These are phyloP conservation scores for Brenthis daphne DNA, from an alignment of 2,888 invertebrate genomes.

Conservation along the genomic window DNA sequence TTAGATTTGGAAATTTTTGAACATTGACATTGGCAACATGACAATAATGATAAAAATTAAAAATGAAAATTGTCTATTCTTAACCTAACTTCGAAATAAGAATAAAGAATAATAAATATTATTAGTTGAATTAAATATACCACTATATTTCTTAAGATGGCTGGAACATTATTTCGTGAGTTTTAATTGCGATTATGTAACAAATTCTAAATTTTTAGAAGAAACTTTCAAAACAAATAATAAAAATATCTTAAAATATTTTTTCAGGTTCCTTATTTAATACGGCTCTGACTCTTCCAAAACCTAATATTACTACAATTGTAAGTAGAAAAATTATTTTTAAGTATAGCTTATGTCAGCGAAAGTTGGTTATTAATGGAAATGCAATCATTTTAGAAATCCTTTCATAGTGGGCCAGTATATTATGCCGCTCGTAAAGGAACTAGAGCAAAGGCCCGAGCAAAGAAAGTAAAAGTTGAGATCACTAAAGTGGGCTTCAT, in stretches of 20 bases:
- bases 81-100: background rate
- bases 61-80: conserved; percentile 4
- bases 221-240: background rate
- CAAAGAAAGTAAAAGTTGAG: conserved; percentile 89
- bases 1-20: background rate
- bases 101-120: conserved; percentile 3
- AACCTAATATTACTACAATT: conserved; percentile 54
- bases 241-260: conserved; percentile 20
- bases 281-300: conserved; percentile 54
- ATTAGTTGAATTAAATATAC: conserved; percentile 2
- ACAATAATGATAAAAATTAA: background rate
- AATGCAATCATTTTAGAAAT: conserved; percentile 58
- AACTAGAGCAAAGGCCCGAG: conserved; percentile 88
- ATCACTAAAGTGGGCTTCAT: conserved; percentile 89
- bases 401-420: conserved; percentile 80
- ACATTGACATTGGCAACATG: background rate
- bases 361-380: conserved; percentile 4
- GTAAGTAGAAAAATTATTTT: conserved; percentile 50
- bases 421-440: conserved; percentile 91
- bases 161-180: conserved; percentile 69
- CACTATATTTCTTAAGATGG: conserved; percentile 47
- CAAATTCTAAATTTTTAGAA: background rate
- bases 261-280: conserved; percentile 66
- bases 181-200: conserved; percentile 23
- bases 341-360: background rate